Evolutionary conservation across 2,888 invertebrate genomes (phyloP).

Genomic region (Cephus nigrinus): DNA sequence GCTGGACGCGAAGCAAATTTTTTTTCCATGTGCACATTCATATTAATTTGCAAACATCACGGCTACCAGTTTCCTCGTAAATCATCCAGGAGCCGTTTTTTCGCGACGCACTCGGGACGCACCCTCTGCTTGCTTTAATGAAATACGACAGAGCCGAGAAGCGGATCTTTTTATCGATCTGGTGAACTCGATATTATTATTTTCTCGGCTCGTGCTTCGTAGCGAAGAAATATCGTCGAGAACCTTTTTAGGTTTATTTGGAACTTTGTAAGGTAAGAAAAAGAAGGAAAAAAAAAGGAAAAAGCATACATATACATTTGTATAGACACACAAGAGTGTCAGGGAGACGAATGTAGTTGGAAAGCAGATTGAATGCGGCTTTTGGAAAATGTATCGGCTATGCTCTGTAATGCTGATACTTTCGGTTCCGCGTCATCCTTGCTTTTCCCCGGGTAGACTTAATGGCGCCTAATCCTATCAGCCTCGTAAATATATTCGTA

Average conservation of each 20-base stretch:
- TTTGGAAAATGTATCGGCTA: background rate
- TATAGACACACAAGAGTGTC: background rate
- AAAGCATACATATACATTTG: background rate
- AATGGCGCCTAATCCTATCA: conserved; percentile 18
- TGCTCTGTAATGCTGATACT: background rate
- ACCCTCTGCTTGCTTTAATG: background rate
- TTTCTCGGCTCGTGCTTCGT: background rate
- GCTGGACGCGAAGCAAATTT: background rate
- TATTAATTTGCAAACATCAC: conserved; percentile 8
- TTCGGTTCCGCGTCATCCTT: background rate
- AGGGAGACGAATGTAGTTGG: background rate
- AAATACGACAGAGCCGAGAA: background rate
- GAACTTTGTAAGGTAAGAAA: background rate
- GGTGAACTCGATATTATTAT: background rate
- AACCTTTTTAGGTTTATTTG: background rate
- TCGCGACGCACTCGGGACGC: background rate
- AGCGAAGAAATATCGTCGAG: background rate
- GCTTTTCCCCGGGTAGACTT: background rate
- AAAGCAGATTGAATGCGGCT: background rate
- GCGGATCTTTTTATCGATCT: background rate
- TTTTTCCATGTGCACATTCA: background rate
- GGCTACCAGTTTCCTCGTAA: background rate
- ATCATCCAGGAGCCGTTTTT: background rate
- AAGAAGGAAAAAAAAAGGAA: background rate
- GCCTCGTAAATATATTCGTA: conserved; percentile 22